Conservation (phyloP, 2,113 vertebrate species). For the Amazona vittata region DNA sequence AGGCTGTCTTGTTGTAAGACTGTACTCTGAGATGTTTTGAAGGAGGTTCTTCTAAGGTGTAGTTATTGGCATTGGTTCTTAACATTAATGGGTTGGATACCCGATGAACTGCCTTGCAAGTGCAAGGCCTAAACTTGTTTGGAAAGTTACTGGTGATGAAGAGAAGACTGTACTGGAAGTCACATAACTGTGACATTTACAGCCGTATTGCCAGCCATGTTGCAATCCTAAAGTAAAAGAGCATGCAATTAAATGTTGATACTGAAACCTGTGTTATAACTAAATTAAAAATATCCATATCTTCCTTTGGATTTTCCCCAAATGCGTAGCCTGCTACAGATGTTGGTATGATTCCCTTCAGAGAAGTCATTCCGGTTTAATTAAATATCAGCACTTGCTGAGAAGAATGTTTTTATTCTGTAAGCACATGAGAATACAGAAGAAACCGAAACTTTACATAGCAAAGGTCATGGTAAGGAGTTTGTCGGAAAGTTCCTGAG, state of each 20-base stretch:
- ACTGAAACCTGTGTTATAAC: neutral
- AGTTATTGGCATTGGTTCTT: neutral
- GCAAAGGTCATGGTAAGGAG: neutral
- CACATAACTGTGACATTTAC: neutral
- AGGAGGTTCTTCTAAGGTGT: neutral
- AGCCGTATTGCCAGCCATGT: neutral
- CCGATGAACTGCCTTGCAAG: neutral
- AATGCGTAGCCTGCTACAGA: neutral
- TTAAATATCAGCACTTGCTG: slow-evolving; percentile 3
- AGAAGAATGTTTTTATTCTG: neutral
- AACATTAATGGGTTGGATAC: neutral
- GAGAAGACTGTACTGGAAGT: neutral
- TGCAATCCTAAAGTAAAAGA: neutral
- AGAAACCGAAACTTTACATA: neutral
- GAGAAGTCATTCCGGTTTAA: neutral
- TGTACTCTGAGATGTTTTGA: neutral
- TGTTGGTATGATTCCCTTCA: neutral
- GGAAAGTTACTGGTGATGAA: neutral
- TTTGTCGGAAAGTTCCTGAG: neutral
- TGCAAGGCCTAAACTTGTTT: neutral
- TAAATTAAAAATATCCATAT: neutral
- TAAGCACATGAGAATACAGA: neutral
- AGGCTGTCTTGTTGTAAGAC: neutral
- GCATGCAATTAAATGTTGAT: neutral
- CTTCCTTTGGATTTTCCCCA: neutral